Evolutionary conservation across 2,888 invertebrate genomes (phyloP), one percentile per base, ranked within the genome.

Genomic region (Myopa testacea): DNA sequence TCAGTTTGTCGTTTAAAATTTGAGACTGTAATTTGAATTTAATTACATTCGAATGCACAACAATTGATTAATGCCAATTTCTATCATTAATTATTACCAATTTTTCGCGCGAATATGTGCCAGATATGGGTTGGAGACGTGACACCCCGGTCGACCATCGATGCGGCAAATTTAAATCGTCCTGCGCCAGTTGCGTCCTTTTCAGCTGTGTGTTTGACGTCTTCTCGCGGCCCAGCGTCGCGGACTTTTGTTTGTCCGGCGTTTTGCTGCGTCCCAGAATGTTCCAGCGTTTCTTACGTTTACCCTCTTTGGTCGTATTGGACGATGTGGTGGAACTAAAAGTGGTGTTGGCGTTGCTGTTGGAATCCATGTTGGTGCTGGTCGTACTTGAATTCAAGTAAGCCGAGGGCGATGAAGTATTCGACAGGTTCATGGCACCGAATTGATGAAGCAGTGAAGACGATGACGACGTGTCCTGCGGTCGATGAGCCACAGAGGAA

Each of bases 41-140:
- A 67, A 14, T 26, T 34, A 3, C n/a, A 72, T 19, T 55, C 10
- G 37, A 26, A 58, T 63, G 10, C 5, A 58, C 6, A 55, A 12
- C 55, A 14, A 16, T 26, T 10, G 10, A 45, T 45, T 45, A 45
- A 8, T 3, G 10, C 55, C 55, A n/a, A 14, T 50, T 8, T 10
- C 50, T 50, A 8, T 14, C 55, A 5, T 19, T 45, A n/a, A 63
- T 34, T 16, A 91, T 90, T 84, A 94, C 95, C 93, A 95, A 92
- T 81, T 94, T 93, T 89, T 95, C 95, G 90, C 94, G 95, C 85
- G 94, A 94, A 85, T 94, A 94, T 71, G 93, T 93, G 0, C 94
- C 93, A 40, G 94, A 94, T 78, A 94, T 89, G 5, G 94, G 94
- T 86, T 93, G 93, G 60, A 92, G 91, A 83, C 93, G 92, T 19